Percentiles rank a stretch among this genome's conserved stretches.
Conservation (phyloP, 2,888 invertebrate genomes). For the Caradrina kadenii region DNA sequence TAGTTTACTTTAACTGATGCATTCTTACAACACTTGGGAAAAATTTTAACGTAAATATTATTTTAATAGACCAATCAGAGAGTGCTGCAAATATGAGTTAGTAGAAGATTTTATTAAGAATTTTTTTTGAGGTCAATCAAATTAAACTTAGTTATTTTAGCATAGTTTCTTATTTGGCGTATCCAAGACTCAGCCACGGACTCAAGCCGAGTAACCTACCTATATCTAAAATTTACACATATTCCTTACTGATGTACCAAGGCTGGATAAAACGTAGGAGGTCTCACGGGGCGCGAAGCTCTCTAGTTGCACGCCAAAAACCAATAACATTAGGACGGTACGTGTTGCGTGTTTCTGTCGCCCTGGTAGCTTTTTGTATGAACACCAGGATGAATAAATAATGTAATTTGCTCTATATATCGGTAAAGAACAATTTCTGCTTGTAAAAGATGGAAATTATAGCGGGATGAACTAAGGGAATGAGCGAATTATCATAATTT, state of each 20-base stretch:
- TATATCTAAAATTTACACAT: conserved; percentile 79
- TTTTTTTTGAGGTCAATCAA: not conserved
- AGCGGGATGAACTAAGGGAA: not conserved
- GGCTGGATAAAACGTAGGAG: conserved; percentile 80
- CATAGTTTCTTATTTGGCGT: conserved; percentile 1
- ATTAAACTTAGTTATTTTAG: not conserved
- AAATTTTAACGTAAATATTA: conserved; percentile 57
- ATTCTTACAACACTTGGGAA: conserved; percentile 62
- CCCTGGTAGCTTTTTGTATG: conserved; percentile 70
- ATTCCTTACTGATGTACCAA: conserved; percentile 77
- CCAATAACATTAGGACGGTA: conserved; percentile 87
- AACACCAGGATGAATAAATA: conserved; percentile 56
- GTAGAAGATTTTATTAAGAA: not conserved
- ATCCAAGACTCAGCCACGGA: conserved; percentile 58
- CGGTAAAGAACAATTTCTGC: conserved; percentile 4
- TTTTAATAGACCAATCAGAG: conserved; percentile 29
- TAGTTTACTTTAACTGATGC: conserved; percentile 64
- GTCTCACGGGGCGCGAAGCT: conserved; percentile 76
- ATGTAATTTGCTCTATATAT: conserved; percentile 48
- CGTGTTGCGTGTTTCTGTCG: conserved; percentile 78
- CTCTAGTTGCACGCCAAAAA: conserved; percentile 79
- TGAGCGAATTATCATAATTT: not conserved
- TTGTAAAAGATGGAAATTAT: conserved; percentile 2
- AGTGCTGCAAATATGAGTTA: conserved; percentile 40
- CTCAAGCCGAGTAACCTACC: conserved; percentile 56